phyloP scores from a whole-genome alignment of 1,140 invertebrate species.

The Metaphire vulgaris region DNA sequence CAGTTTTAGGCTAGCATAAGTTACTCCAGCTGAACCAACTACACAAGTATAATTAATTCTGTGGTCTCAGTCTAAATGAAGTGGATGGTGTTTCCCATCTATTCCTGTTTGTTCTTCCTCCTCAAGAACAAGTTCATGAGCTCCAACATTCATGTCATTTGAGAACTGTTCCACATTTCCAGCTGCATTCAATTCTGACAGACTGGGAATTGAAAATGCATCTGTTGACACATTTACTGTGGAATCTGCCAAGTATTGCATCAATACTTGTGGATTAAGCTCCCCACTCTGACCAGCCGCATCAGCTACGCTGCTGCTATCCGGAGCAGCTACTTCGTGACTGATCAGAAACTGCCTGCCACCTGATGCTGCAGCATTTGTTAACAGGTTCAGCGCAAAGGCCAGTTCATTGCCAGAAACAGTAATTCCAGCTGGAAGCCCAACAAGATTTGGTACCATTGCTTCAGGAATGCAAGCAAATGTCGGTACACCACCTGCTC shows the following conservation, averaged over 20 bases:
- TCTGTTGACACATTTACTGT: neutral
- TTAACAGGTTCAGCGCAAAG: neutral
- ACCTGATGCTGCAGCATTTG: neutral
- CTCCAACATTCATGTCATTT: conserved; percentile 7
- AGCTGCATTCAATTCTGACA: no score
- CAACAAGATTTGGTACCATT: neutral
- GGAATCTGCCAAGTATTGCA: neutral
- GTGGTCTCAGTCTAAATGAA: neutral
- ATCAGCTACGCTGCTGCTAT: neutral
- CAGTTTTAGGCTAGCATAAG: no score
- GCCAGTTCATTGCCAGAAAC: neutral
- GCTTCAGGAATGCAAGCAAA: neutral
- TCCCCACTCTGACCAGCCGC: neutral
- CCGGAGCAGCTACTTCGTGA: neutral
- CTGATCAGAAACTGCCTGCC: neutral
- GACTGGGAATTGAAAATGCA: no score
- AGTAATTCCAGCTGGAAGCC: neutral
- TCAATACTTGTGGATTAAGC: neutral
- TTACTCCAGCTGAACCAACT: no score
- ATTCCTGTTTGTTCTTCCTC: no score
- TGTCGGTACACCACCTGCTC: neutral
- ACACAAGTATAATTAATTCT: no score
- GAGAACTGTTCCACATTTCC: no score
- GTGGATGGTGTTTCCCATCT: neutral
- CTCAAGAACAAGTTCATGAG: conserved; percentile 11